A percentile compares a stretch with the other conserved stretches of the same genome.
Conservation (phyloP, 64 coral and sea anemone genomes). For the Anthopleura sola region DNA sequence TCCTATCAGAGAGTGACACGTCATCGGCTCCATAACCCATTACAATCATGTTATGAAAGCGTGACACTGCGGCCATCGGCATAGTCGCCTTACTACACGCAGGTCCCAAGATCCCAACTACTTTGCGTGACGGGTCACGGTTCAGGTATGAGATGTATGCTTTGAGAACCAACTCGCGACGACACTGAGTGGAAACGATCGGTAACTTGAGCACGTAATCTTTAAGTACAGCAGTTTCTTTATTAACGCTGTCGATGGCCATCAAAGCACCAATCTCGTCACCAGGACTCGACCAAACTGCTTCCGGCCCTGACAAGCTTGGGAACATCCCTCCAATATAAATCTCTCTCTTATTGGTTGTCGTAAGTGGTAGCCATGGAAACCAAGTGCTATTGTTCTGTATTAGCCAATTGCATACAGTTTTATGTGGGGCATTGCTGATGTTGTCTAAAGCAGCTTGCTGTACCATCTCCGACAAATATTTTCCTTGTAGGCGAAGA, state of each 20-base stretch:
- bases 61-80: constrained; percentile 63
- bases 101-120: constrained; percentile 72
- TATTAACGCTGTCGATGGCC: constrained; percentile 62
- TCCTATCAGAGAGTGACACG: constrained; percentile 63
- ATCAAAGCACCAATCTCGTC: constrained; percentile 65
- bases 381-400: constrained; percentile 31
- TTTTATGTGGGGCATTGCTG: constrained; percentile 17
- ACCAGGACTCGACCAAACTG: constrained; percentile 79
- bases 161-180: constrained; percentile 63
- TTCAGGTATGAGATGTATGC: constrained; percentile 72
- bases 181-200: constrained; percentile 59
- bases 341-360: constrained; percentile 25
- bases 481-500: constrained; percentile 26
- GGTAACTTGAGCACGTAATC: constrained; percentile 29
- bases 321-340: constrained; percentile 84
- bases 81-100: constrained; percentile 67
- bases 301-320: constrained; percentile 46
- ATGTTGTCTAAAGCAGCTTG: constrained; percentile 1
- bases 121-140: constrained; percentile 25
- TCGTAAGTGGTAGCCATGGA: constrained; percentile 52
- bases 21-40: constrained; percentile 82
- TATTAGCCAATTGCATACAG: constrained; percentile 61
- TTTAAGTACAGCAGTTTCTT: constrained; percentile 37
- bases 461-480: constrained; percentile 42
- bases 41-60: constrained; percentile 58